A percentile compares a stretch with the other conserved stretches of the same genome.
Evolutionary conservation across 2,888 invertebrate genomes (phyloP).

Genomic region (Byasa hedistus): DNA sequence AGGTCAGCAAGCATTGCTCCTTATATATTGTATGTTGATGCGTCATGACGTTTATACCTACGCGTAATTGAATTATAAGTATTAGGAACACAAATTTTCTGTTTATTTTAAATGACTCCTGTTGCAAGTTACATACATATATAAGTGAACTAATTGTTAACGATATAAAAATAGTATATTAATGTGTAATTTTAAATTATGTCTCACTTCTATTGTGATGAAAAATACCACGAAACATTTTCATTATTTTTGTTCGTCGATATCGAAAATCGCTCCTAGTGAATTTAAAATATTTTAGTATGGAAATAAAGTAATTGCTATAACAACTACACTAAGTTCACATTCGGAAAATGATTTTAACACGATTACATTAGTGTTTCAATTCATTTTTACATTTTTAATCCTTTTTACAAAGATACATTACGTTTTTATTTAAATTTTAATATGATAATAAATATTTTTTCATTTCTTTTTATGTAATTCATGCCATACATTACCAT

Average conservation of each 20-base stretch:
- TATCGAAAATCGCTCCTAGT: neutral
- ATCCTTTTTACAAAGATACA: too few relatives aligned
- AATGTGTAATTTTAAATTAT: neutral
- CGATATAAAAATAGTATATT: neutral
- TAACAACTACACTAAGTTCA: too few relatives aligned
- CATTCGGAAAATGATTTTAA: too few relatives aligned
- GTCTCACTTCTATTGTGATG: neutral
- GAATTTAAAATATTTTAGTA: neutral
- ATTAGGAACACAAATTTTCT: neutral
- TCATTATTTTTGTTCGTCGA: neutral
- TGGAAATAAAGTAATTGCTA: too few relatives aligned
- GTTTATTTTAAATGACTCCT: conserved; percentile 4
- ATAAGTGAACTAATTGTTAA: neutral
- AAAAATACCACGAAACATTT: neutral
- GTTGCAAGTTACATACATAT: neutral
- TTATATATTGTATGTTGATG: conserved; percentile 20
- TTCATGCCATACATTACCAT: too few relatives aligned
- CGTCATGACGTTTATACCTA: conserved; percentile 23
- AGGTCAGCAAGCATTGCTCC: conserved; percentile 17
- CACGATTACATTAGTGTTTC: too few relatives aligned
- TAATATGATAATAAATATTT: too few relatives aligned
- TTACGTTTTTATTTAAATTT: too few relatives aligned
- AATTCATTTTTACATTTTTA: too few relatives aligned
- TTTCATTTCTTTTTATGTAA: too few relatives aligned
- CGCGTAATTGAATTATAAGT: neutral